Evolutionary conservation across 1,140 invertebrate species (phyloP).

Genomic region (Adelges cooleyi): DNA sequence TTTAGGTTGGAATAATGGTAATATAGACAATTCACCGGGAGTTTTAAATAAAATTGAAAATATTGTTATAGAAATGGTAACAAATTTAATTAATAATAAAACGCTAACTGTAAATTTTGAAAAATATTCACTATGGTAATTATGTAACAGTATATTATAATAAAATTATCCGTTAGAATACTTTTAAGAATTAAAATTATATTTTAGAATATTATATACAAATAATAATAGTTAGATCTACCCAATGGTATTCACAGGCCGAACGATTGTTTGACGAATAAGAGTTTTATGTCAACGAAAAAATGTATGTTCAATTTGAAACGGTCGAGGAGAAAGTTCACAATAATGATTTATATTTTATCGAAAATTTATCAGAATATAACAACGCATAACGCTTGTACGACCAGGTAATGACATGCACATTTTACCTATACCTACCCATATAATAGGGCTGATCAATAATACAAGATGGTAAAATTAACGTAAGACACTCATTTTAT

Average conservation of each 20-base stretch:
- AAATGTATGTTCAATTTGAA: constrained; percentile 10
- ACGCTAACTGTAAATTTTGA: background rate
- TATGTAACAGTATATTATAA: background rate
- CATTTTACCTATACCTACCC: no score
- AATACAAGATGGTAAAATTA: no score
- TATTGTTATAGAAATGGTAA: background rate
- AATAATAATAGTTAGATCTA: background rate
- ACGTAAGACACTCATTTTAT: no score
- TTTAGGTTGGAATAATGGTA: no score
- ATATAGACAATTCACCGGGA: no score
- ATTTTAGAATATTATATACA: background rate
- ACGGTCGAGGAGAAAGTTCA: constrained; percentile 20
- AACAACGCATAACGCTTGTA: constrained; percentile 5
- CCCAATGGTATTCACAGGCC: background rate
- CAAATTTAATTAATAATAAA: background rate
- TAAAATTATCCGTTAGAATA: background rate
- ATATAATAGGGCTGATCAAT: no score
- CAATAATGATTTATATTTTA: constrained; percentile 29
- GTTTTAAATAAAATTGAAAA: constrained; percentile 13
- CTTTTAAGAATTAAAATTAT: background rate
- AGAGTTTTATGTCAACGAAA: background rate
- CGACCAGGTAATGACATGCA: constrained; percentile 28
- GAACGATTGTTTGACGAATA: background rate
- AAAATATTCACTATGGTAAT: background rate
- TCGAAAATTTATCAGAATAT: constrained; percentile 30